phyloP scores from a whole-genome alignment of 2,888 invertebrate genomes.

The Rotaria macrura region DNA sequence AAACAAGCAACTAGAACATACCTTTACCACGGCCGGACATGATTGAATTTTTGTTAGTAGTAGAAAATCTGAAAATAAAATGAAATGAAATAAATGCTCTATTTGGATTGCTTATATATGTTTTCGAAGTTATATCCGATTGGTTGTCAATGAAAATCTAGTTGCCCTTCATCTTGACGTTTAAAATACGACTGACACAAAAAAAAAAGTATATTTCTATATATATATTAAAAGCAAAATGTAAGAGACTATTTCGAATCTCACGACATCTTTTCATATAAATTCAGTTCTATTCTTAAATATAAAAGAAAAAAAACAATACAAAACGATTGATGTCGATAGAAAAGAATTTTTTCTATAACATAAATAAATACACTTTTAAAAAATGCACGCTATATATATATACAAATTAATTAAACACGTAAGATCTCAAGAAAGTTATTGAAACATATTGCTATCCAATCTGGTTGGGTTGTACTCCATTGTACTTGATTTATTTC shows the following conservation, averaged over 20 bases:
- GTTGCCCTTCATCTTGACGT: neutral
- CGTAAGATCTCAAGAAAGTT: slow-evolving; percentile 89
- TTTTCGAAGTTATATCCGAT: neutral
- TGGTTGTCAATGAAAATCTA: neutral
- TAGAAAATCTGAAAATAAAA: neutral
- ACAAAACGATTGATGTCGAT: neutral
- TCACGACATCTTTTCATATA: neutral
- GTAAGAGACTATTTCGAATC: no score
- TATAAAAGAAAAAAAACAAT: neutral
- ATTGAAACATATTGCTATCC: slow-evolving; percentile 99
- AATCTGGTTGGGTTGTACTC: slow-evolving; percentile 99
- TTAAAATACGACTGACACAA: neutral
- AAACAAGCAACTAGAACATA: neutral
- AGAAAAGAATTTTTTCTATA: neutral
- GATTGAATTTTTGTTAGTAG: neutral
- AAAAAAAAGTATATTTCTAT: no score
- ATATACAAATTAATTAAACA: slow-evolving; percentile 58
- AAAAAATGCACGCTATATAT: neutral
- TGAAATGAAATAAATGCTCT: neutral
- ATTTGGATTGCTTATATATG: neutral
- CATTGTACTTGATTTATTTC: slow-evolving; percentile 99
- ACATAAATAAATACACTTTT: neutral
- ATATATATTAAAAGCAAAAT: no score
- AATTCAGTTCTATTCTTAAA: neutral
- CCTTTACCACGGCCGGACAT: slow-evolving; percentile 34